Evolutionary conservation across 2,888 invertebrate genomes (phyloP).

Genomic region (Ophraella communa): DNA sequence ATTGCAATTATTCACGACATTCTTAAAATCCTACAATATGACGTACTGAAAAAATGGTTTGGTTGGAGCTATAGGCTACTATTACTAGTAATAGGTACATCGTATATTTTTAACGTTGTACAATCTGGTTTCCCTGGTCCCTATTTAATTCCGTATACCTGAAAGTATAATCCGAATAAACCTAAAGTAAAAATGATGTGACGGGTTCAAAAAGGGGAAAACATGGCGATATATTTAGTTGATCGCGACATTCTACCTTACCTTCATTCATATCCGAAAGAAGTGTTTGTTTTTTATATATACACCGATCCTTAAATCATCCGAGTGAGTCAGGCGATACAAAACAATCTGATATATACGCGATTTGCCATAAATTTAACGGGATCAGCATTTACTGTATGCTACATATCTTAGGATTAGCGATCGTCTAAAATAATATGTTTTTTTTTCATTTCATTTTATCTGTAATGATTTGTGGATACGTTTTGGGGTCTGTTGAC

Average conservation of each 20-base stretch:
- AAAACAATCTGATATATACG: conserved; percentile 37
- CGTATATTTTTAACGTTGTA: too few relatives aligned
- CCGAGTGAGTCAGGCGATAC: conserved; percentile 32
- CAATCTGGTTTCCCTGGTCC: too few relatives aligned
- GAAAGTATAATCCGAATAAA: background rate
- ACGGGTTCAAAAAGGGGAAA: background rate
- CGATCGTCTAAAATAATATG: conserved; percentile 47
- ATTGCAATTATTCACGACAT: too few relatives aligned
- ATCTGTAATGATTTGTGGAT: conserved; percentile 57
- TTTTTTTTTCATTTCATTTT: conserved; percentile 56
- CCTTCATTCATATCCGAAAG: too few relatives aligned
- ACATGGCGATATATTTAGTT: background rate
- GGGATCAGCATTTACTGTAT: conserved; percentile 42
- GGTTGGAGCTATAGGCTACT: too few relatives aligned
- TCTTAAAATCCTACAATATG: too few relatives aligned
- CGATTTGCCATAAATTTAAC: conserved; percentile 43
- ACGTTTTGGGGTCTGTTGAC: conserved; percentile 55
- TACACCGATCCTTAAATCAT: background rate
- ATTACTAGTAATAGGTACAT: too few relatives aligned
- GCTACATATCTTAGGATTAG: conserved; percentile 52
- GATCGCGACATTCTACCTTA: background rate
- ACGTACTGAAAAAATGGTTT: too few relatives aligned
- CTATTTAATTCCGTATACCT: too few relatives aligned
- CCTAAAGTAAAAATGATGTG: background rate
- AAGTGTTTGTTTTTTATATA: too few relatives aligned